Evolutionary conservation across 1,140 invertebrate genomes (phyloP), one percentile per base, ranked within the genome.

Genomic region (Aphelinus atriplicis): DNA sequence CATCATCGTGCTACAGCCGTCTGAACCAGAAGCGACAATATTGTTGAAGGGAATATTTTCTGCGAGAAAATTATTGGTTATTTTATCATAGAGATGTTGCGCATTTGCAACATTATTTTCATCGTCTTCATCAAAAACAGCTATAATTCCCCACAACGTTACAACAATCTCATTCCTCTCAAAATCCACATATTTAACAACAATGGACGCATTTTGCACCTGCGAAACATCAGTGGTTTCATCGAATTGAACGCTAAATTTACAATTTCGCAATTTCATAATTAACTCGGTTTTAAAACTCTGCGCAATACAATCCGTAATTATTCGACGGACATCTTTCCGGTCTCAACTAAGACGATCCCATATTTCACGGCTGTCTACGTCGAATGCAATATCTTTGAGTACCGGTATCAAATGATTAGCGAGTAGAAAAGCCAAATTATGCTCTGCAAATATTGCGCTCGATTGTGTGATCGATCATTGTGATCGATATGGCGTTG

Each of bases 1-100:
- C 78, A 86, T 82, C 85, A 84, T 86, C n/a, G 75, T 78, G 73
- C 80, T 85, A 57, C 78, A 79, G 1, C 83, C 82, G 80, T 86
- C 84, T 2, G 82, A 80, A 43, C 63, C 83, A 76, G 85, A n/a
- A 83, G 83, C 65, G 84, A 80, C 6, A 26, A 84, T 76, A 78
- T 87, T 85, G 61, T 79, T 56, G 45, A 79, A 53, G 42, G 83
- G 3, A 46, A 64, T 43, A 64, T 64, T 64, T 46, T 64, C 3
- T 46, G 6, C 7, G 4, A 47, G 6, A 47, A 64, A 64, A 46
- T 7, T n/a, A 64, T 64, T 47, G 42, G 6, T 45, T n/a, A 64
- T 7, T 47, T n/a, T n/a, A 7, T 45, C 26, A 47, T 61, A 64
- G 6, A 64, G 3, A 43, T 9, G 5, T 53, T 50, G 7, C 10